These are phyloP conservation scores for Nomada fabriciana DNA, from an alignment of 2,888 invertebrate species.

Conservation along the genomic window DNA sequence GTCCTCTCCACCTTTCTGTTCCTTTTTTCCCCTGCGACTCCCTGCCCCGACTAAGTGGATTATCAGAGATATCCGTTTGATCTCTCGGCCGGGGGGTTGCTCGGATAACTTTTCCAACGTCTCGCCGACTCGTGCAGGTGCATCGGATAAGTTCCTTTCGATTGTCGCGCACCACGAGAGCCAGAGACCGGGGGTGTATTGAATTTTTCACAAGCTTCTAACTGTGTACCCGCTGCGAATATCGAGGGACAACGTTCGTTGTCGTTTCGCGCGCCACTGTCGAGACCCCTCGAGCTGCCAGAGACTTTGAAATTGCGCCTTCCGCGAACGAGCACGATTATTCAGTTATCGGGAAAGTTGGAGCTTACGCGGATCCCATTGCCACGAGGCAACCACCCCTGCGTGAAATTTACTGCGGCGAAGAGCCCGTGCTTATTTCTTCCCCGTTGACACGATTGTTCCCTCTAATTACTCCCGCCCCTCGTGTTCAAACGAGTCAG, in stretches of 20 bases:
- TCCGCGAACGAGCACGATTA: background rate
- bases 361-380: slow-evolving; percentile 1
- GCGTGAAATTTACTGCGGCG: slow-evolving; percentile 40
- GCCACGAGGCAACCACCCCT: background rate
- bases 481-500: background rate
- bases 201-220: slow-evolving; percentile 39
- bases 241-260: background rate
- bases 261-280: background rate
- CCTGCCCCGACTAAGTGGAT: slow-evolving; percentile 72
- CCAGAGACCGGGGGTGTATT: slow-evolving; percentile 30
- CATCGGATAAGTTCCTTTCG: slow-evolving; percentile 58
- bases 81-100: slow-evolving; percentile 60
- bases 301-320: background rate
- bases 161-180: slow-evolving; percentile 46
- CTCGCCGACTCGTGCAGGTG: slow-evolving; percentile 61
- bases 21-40: slow-evolving; percentile 53
- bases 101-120: slow-evolving; percentile 66
- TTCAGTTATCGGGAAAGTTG: slow-evolving; percentile 13
- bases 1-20: slow-evolving; percentile 10
- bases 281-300: background rate
- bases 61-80: slow-evolving; percentile 77
- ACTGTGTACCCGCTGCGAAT: background rate
- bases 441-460: slow-evolving; percentile 41
- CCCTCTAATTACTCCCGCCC: slow-evolving; percentile 54
- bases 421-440: slow-evolving; percentile 39